These are phyloP conservation scores for Eunapius fragilis DNA, from an alignment of 37 sponge, comb jelly and placozoan genomes.

Conservation along the genomic window DNA sequence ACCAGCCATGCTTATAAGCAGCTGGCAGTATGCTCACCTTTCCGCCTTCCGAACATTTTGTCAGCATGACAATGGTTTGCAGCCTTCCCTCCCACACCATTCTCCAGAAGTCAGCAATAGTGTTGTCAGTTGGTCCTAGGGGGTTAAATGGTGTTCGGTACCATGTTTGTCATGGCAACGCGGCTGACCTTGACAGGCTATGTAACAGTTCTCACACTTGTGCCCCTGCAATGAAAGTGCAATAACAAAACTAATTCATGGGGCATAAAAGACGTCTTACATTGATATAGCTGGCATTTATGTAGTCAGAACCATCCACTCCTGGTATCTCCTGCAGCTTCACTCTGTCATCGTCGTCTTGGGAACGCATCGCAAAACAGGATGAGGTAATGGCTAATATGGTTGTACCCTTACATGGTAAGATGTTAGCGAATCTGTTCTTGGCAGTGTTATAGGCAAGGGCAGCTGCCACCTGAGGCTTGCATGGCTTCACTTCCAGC, in stretches of 20 bases:
- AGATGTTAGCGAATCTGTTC: constrained; percentile 21
- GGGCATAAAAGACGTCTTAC: constrained; percentile 39
- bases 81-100: constrained; percentile 65
- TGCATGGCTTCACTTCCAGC: constrained; percentile 3
- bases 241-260: background rate
- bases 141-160: background rate
- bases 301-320: constrained; percentile 63
- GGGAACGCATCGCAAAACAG: background rate
- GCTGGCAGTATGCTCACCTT: background rate
- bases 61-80: constrained; percentile 71
- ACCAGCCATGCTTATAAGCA: too few relatives aligned
- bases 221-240: constrained; percentile 61
- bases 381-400: background rate
- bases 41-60: constrained; percentile 49
- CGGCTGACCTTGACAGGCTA: constrained; percentile 75
- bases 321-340: constrained; percentile 21
- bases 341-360: constrained; percentile 67
- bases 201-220: constrained; percentile 48
- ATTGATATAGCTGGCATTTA: constrained; percentile 68
- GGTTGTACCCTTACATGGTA: constrained; percentile 17
- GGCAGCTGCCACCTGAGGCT: background rate
- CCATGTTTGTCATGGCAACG: background rate
- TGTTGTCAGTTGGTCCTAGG: constrained; percentile 46
- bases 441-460: constrained; percentile 6
- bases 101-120: constrained; percentile 70